A percentile compares a stretch with the other conserved stretches of the same genome.
Evolutionary conservation across 92 coral and sea anemone species (phyloP).

Genomic region (Porites rus): DNA sequence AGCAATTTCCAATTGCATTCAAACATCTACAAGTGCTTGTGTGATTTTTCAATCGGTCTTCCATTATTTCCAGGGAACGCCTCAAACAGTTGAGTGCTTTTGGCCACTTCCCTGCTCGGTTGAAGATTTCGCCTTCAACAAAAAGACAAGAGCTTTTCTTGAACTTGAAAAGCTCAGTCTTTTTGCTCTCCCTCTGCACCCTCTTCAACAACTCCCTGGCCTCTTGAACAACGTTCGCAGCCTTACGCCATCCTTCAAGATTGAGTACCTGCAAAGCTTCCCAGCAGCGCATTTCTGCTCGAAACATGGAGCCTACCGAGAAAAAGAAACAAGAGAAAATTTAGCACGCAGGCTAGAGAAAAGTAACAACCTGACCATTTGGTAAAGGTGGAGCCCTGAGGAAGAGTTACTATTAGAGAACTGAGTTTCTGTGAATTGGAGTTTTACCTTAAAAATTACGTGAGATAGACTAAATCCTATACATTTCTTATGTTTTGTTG

Average conservation of each 20-base stretch:
- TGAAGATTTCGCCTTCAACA: slow-evolving; percentile 23
- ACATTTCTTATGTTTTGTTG: too few species aligned
- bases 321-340: neutral
- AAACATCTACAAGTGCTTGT: slow-evolving; percentile 63
- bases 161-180: slow-evolving; percentile 11
- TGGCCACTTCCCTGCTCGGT: slow-evolving; percentile 6
- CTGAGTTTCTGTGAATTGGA: too few species aligned
- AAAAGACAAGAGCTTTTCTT: slow-evolving; percentile 2
- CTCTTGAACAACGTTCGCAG: slow-evolving; percentile 9
- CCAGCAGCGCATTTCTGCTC: slow-evolving; percentile 35
- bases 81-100: slow-evolving; percentile 14
- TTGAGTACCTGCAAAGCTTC: slow-evolving; percentile 49
- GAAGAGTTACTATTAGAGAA: too few species aligned
- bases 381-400: too few species aligned
- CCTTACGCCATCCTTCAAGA: slow-evolving; percentile 37
- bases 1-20: slow-evolving; percentile 69
- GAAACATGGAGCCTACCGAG: slow-evolving; percentile 3
- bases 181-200: slow-evolving; percentile 1
- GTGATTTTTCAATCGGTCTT: slow-evolving; percentile 38
- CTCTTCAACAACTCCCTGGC: neutral
- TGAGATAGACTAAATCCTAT: too few species aligned
- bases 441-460: too few species aligned
- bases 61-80: slow-evolving; percentile 17
- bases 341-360: too few species aligned
- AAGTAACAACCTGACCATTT: too few species aligned